A percentile compares a stretch with the other conserved stretches of the same genome.
These are phyloP conservation scores for Heliornis fulica DNA, from an alignment of 2,113 vertebrate genomes.

Conservation along the genomic window DNA sequence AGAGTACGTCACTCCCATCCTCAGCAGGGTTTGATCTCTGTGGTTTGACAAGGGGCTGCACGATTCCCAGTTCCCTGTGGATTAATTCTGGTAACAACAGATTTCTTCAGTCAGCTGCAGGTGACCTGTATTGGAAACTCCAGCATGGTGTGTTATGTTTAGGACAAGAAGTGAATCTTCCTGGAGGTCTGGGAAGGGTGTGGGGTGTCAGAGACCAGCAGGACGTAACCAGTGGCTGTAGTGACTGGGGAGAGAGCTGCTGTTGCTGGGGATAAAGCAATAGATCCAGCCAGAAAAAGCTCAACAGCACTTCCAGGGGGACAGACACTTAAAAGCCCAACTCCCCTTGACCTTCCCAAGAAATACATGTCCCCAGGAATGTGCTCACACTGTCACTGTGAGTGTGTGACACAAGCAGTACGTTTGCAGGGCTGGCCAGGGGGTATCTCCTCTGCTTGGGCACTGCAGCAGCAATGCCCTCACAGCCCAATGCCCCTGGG, in stretches of 20 bases:
- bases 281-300: not conserved
- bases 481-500: not conserved
- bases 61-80: fast-evolving
- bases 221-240: not conserved
- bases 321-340: not conserved
- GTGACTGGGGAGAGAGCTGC: not conserved
- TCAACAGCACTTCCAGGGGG: not conserved
- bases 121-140: not conserved
- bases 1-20: not conserved
- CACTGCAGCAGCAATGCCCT: fast-evolving
- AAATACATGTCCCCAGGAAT: not conserved
- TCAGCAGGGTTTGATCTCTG: not conserved
- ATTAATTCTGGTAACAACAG: not conserved
- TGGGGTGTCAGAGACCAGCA: fast-evolving
- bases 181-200: not conserved
- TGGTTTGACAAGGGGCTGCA: fast-evolving
- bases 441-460: not conserved
- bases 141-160: not conserved
- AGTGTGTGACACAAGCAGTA: not conserved
- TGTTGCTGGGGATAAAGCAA: not conserved
- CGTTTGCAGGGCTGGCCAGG: not conserved
- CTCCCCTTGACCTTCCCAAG: not conserved
- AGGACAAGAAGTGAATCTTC: not conserved
- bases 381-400: not conserved
- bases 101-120: not conserved